Evolutionary conservation across 2,888 invertebrate species (phyloP).

Genomic region (Cheilosia urbana): DNA sequence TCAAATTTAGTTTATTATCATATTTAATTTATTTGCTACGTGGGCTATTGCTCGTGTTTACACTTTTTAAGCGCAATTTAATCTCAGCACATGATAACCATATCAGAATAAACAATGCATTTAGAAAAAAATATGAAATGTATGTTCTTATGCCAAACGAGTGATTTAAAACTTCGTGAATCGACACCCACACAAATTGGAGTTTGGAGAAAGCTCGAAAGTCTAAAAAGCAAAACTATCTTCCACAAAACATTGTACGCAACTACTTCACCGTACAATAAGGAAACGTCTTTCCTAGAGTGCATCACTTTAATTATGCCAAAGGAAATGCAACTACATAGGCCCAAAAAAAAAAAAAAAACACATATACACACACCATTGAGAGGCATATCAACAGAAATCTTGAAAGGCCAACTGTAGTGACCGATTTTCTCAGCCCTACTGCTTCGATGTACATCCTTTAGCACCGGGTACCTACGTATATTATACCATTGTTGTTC

Average conservation of each 20-base stretch:
- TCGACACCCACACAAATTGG: neutral
- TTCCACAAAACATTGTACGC: conserved; percentile 35
- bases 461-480: conserved; percentile 42
- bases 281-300: conserved; percentile 61
- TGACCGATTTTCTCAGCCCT: conserved; percentile 69
- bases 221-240: conserved; percentile 21
- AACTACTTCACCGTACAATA: conserved; percentile 54
- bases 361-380: conserved; percentile 10
- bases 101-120: no score
- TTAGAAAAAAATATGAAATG: neutral
- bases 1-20: no score
- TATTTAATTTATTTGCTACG: no score
- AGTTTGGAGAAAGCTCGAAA: conserved; percentile 30
- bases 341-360: conserved; percentile 11
- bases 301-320: conserved; percentile 58
- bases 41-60: no score
- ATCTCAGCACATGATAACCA: no score
- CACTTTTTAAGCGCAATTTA: no score
- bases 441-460: conserved; percentile 49
- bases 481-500: conserved; percentile 57
- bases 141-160: neutral
- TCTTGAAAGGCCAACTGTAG: conserved; percentile 61
- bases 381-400: conserved; percentile 46
- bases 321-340: conserved; percentile 54
- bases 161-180: no score